Evolutionary conservation across 2,888 invertebrate genomes (phyloP).

Genomic region (Cryptocheilus praepositus): DNA sequence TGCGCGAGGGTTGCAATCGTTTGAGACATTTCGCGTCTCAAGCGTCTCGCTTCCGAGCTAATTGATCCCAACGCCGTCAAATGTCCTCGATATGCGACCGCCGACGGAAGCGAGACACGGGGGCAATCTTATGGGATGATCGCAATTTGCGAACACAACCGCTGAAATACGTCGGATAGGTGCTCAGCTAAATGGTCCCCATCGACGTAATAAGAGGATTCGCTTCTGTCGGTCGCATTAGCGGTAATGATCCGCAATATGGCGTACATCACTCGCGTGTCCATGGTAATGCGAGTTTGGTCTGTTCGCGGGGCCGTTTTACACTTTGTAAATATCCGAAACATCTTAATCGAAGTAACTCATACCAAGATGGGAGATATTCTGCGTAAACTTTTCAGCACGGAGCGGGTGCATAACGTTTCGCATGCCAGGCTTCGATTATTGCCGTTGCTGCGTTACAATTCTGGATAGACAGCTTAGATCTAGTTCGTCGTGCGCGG

Average conservation of each 20-base stretch:
- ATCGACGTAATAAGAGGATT: slow-evolving; percentile 53
- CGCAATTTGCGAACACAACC: slow-evolving; percentile 49
- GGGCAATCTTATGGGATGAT: slow-evolving; percentile 42
- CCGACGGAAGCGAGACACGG: slow-evolving; percentile 10
- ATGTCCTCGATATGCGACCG: slow-evolving; percentile 12
- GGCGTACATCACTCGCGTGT: slow-evolving; percentile 26
- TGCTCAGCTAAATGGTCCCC: slow-evolving; percentile 49
- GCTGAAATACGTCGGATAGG: slow-evolving; percentile 25
- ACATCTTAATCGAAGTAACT: too few relatives aligned
- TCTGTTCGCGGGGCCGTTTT: too few relatives aligned
- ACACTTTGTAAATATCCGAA: too few relatives aligned
- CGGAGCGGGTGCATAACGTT: too few relatives aligned
- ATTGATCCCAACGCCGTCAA: slow-evolving; percentile 23
- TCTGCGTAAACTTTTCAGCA: too few relatives aligned
- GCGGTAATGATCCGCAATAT: slow-evolving; percentile 52
- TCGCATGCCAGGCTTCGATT: too few relatives aligned
- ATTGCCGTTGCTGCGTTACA: too few relatives aligned
- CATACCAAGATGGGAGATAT: too few relatives aligned
- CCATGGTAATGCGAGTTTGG: neutral
- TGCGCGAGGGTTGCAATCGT: too few relatives aligned
- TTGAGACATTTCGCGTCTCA: slow-evolving; percentile 8
- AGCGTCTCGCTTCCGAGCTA: slow-evolving; percentile 50
- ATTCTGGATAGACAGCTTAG: too few relatives aligned
- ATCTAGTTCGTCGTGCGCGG: too few relatives aligned
- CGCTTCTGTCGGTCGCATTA: slow-evolving; percentile 42